Evolutionary conservation across 2,113 vertebrate species (phyloP), one percentile per base, ranked within the genome.

Genomic region (Lophius piscatorius): DNA sequence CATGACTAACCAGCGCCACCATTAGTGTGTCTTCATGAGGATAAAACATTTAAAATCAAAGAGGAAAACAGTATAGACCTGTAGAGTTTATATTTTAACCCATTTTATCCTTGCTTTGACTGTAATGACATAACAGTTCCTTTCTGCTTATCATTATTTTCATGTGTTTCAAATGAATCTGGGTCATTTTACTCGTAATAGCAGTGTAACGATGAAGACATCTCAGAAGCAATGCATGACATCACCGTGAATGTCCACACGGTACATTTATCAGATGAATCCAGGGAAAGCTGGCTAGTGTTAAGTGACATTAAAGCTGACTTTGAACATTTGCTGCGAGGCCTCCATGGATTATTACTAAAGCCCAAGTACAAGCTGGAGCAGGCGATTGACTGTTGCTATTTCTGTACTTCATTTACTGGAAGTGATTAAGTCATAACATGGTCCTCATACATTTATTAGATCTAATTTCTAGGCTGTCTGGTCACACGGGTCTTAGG

Each of bases 361-460:
- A 61, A 63, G n/a, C n/a, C n/a, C n/a, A n/a, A 62, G 38, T 28
- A 22, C 45, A 60, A 67, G 23, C 57, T 48, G 49, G 60, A 69
- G 58, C 68, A 61, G 79, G 59, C 73, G 78, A 77, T 58, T 55
- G 70, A 74, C 36, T 44, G 69, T 9, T 52, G 44, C 79, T 84
- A 77, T 84, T 84, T 79, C 21, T 46, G n/a, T 54, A 40, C 42
- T 56, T 80, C 54, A 67, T 83, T 82, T 78, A 54, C 20, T 58
- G 50, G 70, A 62, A 13, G 10, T 48, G 63, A 77, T 72, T 74
- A 63, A 66, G 77, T 38, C 44, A 2, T 65, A 60, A 70, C 54
- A 52, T 9, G 9, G 60, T 51, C 46, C 46, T 73, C 54, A 62
- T 69, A 33, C 33, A 47, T 58, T 59, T 69, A 42, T 60, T 63